Base-by-base conservation (phyloP, 2,797 vertebrate genomes). In the Adelosebastes latens region DNA sequence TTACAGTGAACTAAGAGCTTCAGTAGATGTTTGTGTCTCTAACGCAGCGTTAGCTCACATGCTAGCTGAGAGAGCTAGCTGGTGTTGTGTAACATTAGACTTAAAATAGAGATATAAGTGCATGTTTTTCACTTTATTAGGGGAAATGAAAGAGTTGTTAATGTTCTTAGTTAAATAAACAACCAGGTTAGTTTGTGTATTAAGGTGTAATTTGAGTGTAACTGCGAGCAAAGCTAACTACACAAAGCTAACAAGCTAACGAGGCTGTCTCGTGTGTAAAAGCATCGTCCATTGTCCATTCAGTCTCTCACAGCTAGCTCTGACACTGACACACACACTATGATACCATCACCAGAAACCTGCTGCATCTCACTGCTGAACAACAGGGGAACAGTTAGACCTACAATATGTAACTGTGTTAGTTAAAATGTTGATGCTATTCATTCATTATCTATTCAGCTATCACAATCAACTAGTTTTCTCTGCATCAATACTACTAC, bases 271-370 rank as follows among this genome's bases (percentile, higher is more conserved):
- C 56, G 61, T 85, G 79, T 76, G 64, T 65, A 16, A 20, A 49
- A 49, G 67, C 88, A 78, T 67, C 84, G 70, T 72, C 87, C 73
- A 91, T 93, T 92, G 91, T 93, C 89, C 85, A 90, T 86, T 83
- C 71, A 85, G 56, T 78, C 11, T 55, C 20, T 39, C 27, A 59
- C 9, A 29, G 58, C 49, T 42, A 56, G 4, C 55, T 29, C 8
- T 72, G 32, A 64, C 31, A 72, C 8, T 68, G 27, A 14, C 13
- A 39, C 32, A 34, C 39, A 42, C 14, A 42, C 39, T 16, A 0
- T 14, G 14, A 14, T 42, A 7, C 6, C 39, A 42, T 36, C 5
- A 39, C 1, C 5, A 20, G 39, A 46, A 58, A 77, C 5, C n/a
- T 78, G 56, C 55, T 34, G 12, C 5, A 1, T 6, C 12, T 70